Percentiles rank a stretch among this genome's conserved stretches.
Evolutionary conservation across 2,113 vertebrate genomes (phyloP).

Genomic region (Axis porcinus): DNA sequence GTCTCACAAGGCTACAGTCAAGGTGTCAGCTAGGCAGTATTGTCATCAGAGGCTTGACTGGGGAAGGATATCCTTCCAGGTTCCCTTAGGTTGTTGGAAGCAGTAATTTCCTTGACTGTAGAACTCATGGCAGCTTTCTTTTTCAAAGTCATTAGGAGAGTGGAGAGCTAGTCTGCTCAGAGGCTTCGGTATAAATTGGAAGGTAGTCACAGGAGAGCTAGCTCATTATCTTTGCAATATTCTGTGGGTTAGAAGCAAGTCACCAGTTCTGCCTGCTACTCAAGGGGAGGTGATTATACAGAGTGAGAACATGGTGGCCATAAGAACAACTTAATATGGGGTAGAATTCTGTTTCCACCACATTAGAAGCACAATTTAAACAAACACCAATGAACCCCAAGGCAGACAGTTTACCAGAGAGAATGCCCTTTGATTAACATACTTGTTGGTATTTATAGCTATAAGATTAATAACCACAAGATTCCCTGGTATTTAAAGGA

Average conservation of each 20-base stretch:
- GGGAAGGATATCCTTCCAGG: background rate
- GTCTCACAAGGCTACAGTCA: background rate
- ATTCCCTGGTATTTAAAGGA: background rate
- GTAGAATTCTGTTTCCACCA: background rate
- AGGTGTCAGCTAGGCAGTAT: background rate
- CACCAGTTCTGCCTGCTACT: background rate
- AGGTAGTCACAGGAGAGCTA: background rate
- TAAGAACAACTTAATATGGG: background rate
- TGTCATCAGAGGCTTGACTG: background rate
- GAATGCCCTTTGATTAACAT: background rate
- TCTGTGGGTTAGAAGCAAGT: slow-evolving; percentile 7
- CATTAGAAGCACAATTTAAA: background rate
- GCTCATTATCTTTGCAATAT: background rate
- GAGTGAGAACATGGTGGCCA: background rate
- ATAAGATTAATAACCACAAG: background rate
- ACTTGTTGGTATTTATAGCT: background rate
- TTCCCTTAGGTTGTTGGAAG: background rate
- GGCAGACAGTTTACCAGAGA: background rate
- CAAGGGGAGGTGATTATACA: background rate
- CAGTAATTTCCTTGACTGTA: background rate
- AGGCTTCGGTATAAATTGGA: background rate
- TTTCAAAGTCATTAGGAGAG: background rate
- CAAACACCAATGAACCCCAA: background rate
- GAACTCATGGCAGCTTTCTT: background rate
- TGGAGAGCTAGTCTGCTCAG: background rate